Evolutionary conservation across 1,140 invertebrate species (phyloP).

Genomic region (Euwallacea fornicatus): DNA sequence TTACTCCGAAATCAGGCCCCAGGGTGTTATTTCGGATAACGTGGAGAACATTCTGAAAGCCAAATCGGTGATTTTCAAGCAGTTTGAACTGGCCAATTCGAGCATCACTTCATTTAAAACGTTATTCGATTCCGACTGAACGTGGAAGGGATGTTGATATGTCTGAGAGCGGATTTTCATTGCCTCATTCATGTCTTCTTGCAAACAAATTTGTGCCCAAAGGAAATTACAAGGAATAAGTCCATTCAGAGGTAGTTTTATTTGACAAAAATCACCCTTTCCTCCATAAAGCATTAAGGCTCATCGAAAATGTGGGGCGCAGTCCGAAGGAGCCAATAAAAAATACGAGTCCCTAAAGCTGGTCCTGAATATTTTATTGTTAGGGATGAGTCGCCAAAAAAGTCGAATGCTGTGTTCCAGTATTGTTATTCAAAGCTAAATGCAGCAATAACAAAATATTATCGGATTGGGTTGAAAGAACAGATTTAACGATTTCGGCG

Average conservation of each 20-base stretch:
- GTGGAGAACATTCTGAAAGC: slow-evolving; percentile 28
- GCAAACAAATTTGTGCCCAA: neutral
- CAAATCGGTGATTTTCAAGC: slow-evolving; percentile 34
- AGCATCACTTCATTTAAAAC: slow-evolving; percentile 35
- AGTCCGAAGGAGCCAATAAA: slow-evolving; percentile 36
- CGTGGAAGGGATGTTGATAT: slow-evolving; percentile 19
- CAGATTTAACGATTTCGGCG: no score
- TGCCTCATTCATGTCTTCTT: neutral
- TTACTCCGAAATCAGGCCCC: slow-evolving; percentile 21
- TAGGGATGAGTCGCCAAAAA: neutral
- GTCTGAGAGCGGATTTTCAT: no score
- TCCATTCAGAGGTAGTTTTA: neutral
- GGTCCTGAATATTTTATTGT: slow-evolving; percentile 29
- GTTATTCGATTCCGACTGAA: slow-evolving; percentile 31
- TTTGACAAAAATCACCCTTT: slow-evolving; percentile 25
- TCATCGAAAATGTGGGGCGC: slow-evolving; percentile 28
- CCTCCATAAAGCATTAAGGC: slow-evolving; percentile 28
- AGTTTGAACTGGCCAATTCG: slow-evolving; percentile 33
- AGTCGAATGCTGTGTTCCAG: slow-evolving; percentile 1
- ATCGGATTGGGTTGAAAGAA: no score
- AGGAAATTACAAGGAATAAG: neutral
- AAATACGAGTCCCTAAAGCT: slow-evolving; percentile 36
- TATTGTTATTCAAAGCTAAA: neutral
- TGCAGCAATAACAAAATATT: no score
- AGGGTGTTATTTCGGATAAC: slow-evolving; percentile 31